Evolutionary conservation across 2,797 vertebrate genomes (phyloP).

Genomic region (Malacoctenus gilli): DNA sequence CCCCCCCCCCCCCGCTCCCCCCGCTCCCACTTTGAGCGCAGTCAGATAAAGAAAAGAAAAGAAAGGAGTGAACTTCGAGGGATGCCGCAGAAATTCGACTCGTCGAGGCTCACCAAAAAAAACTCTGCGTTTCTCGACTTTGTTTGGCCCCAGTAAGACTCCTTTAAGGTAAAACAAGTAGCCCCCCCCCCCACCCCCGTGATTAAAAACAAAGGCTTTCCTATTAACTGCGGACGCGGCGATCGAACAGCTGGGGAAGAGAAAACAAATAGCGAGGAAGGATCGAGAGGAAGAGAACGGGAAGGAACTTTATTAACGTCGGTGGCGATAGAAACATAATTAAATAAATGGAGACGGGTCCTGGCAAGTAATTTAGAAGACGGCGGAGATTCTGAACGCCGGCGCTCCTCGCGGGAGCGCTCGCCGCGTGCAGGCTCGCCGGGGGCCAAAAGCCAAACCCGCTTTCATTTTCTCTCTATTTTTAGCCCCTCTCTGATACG

Average conservation of each 20-base stretch:
- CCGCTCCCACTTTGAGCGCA: conserved; percentile 4
- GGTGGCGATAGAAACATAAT: conserved; percentile 26
- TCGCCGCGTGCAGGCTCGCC: background rate
- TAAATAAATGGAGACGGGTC: conserved; percentile 25
- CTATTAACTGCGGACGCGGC: conserved; percentile 13
- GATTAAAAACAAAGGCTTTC: conserved; percentile 12
- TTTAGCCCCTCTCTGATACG: conserved; percentile 1
- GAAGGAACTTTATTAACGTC: conserved; percentile 14
- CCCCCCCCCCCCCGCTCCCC: conserved; percentile 15
- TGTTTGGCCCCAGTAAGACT: background rate
- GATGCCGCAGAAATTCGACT: conserved; percentile 5
- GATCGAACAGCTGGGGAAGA: conserved; percentile 8
- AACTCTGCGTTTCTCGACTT: no score
- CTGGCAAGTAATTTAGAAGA: conserved; percentile 27
- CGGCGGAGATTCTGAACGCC: conserved; percentile 4
- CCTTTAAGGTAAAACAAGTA: background rate
- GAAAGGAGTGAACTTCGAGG: conserved; percentile 12
- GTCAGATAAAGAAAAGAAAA: conserved; percentile 6
- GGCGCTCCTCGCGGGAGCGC: conserved; percentile 9
- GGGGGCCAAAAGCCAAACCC: no score
- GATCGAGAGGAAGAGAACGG: conserved; percentile 2
- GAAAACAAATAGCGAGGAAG: conserved; percentile 19
- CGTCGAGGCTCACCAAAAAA: background rate
- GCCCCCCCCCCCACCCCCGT: no score
- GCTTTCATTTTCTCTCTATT: conserved; percentile 10